Evolutionary conservation across 2,888 invertebrate species (phyloP), one percentile per base, ranked within the genome.

Genomic region (Stenodera caucasica): DNA sequence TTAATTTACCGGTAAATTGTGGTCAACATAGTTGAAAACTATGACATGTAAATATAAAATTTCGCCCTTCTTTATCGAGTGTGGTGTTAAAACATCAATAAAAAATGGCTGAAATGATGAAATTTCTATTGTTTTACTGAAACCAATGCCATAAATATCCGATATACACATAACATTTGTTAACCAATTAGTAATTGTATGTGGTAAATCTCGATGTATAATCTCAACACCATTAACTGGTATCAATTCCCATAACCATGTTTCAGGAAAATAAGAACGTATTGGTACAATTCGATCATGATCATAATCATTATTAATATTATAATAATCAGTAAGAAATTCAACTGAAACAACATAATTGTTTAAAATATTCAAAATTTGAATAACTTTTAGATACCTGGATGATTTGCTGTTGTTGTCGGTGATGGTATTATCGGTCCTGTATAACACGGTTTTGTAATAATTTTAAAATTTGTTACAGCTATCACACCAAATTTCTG

Each of bases 51-150:
- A 78, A 52, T 87, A 84, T 26, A 88, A 78, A 14, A 82, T 78
- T 79, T 91, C 91, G 0, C 87, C 87, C 1, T 88, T 82, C 58
- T 88, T 86, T 0, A 90, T 82, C 0, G 86, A 85, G 61, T 86
- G 86, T 0, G 91, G 90, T 15, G 86, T 79, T 58, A 86, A 84
- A 32, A 90, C 85, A 67, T 91, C 89, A 23, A 90, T 82, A 79
- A 91, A 92, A 78, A 91, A 90, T 6, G 90, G 89, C 59, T 90
- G 88, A 77, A 90, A 90, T 21, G 83, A 83, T 1, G 82, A 76
- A 26, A 81, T 69, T 65, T 80, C 75, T 15, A 61, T 70, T 52
- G 70, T 68, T 52, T 65, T 54, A 45, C 73, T 72, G 49, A 80
- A 64, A 12, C 79, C 79, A n/a, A 80, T 64, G 2, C 81, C 80